phyloP scores from a whole-genome alignment of 2,797 vertebrate genomes.

The Cyprinodon diabolis region DNA sequence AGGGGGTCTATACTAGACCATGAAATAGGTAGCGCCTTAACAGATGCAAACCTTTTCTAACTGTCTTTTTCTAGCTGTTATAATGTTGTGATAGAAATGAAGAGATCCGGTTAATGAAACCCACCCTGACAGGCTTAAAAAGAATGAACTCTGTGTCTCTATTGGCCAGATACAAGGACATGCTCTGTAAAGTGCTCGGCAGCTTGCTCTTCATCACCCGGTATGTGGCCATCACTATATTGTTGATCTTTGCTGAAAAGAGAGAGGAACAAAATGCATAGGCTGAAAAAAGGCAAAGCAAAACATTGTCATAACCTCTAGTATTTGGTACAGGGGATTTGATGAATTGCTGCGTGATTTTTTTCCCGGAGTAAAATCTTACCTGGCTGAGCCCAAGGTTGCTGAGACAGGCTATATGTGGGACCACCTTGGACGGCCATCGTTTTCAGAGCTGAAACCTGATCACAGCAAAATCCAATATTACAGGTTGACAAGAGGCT shows the following conservation, averaged over 20 bases:
- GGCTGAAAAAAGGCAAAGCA: constrained; percentile 25
- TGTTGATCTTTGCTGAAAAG: constrained; percentile 92
- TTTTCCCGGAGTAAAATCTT: constrained; percentile 65
- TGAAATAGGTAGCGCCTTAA: constrained; percentile 8
- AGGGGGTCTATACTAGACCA: not conserved
- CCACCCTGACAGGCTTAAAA: constrained; percentile 97
- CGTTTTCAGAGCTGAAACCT: constrained; percentile 92
- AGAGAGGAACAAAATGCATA: constrained; percentile 29
- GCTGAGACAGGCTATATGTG: constrained; percentile 91
- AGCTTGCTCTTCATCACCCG: constrained; percentile 94
- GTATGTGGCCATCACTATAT: constrained; percentile 91
- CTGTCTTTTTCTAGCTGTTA: constrained; percentile 28
- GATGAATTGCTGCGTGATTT: constrained; percentile 59
- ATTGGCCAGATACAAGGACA: constrained; percentile 97
- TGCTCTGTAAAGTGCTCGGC: constrained; percentile 91
- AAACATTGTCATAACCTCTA: constrained; percentile 60
- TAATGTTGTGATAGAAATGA: constrained; percentile 38
- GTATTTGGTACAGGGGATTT: constrained; percentile 44
- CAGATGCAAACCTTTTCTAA: constrained; percentile 11
- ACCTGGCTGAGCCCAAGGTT: constrained; percentile 98
- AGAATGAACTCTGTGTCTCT: constrained; percentile 98
- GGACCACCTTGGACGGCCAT: constrained; percentile 95
- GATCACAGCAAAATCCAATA: constrained; percentile 42
- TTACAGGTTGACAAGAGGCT: constrained; percentile 13
- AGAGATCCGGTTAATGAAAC: constrained; percentile 64